Base-by-base conservation (phyloP, 2,113 vertebrate genomes). In the Sinocyclocheilus grahami region DNA sequence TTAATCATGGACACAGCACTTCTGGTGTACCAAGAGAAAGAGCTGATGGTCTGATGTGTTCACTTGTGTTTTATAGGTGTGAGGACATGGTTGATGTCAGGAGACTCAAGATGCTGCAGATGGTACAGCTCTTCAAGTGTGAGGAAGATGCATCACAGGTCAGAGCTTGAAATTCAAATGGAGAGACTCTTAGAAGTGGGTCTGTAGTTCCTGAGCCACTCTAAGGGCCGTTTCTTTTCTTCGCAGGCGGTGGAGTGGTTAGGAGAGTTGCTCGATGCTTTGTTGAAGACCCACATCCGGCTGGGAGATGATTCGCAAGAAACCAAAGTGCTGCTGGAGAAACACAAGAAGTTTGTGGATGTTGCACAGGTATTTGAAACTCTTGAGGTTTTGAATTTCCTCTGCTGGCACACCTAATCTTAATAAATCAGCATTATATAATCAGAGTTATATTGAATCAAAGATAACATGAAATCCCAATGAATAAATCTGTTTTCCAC, bases 41-140 rank as follows among this genome's bases (percentile, higher is more conserved):
- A 0, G 5, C n/a, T 5, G 18, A 62, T 11, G 2, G 39, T 46
- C 6, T 69, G 42, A 67, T 67, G 60, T 48, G 79, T 82, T 48
- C 0, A 1, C 9, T 33, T 60, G 39, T 81, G 58, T 77, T 71
- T 48, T 71, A 51, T 86, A 97, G 97, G 92, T 97, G 97, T 93
- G 97, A 97, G 92, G 97, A 97, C 89, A 97, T 97, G 97, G 97
- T 97, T 83, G 97, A 97, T 24, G 97, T 97, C 53, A 92, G 97
- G 84, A 95, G 98, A 82, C 93, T 99, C 90, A 99, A 99, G 94
- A 99, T 99, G 97, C 96, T 99, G 60, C 98, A 99, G 93, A 99
- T 99, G 97, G 98, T 99, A 12, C 98, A 99, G 87, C 91, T 99
- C 79, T 99, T 99, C 93, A 99, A 99, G 92, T 99, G 98, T 92